These are phyloP conservation scores for Salvelinus namaycush DNA, from an alignment of 2,113 vertebrate species.

Conservation along the genomic window DNA sequence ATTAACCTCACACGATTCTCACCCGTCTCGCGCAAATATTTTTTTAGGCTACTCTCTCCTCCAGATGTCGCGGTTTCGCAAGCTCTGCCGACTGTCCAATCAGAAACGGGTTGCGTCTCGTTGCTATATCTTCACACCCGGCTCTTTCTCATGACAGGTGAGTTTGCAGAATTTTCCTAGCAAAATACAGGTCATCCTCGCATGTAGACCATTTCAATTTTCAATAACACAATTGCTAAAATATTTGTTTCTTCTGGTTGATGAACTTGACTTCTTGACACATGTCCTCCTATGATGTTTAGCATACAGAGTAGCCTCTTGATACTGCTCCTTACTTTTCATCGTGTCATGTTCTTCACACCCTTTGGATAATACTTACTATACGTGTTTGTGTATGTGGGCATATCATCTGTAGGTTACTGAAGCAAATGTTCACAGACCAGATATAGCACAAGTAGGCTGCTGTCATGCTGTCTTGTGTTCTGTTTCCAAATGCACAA, in stretches of 20 bases:
- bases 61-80: conserved; percentile 36
- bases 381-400: no score
- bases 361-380: no score
- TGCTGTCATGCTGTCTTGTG: neutral
- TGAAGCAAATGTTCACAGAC: no score
- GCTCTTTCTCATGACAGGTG: conserved; percentile 26
- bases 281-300: neutral
- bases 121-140: conserved; percentile 45
- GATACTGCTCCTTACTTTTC: no score
- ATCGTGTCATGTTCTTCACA: no score
- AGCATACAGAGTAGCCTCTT: neutral
- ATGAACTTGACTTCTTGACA: neutral
- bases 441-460: no score
- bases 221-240: no score
- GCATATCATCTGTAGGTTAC: no score
- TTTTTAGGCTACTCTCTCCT: conserved; percentile 14
- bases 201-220: neutral
- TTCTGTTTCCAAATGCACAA: neutral
- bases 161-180: conserved; percentile 24
- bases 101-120: conserved; percentile 47
- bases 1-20: neutral
- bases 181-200: neutral
- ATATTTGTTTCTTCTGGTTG: neutral
- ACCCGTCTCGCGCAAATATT: conserved; percentile 49
- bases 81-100: conserved; percentile 57